A percentile compares a stretch with the other conserved stretches of the same genome.
Conservation (phyloP, 2,797 vertebrate genomes). For the Notamacropus eugenii region DNA sequence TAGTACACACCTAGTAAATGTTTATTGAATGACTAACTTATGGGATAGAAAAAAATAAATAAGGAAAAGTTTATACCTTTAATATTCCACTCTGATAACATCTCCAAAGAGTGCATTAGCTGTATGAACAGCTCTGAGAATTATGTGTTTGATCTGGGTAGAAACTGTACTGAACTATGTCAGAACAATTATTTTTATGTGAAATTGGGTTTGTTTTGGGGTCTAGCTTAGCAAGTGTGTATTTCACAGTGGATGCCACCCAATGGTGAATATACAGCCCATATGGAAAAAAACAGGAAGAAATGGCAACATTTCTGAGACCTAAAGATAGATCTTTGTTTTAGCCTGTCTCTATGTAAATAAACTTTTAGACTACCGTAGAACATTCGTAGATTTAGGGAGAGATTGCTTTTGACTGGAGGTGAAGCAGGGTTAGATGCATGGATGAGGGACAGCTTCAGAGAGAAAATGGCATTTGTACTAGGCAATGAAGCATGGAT, state of each 20-base stretch:
- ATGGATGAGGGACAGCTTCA: background rate
- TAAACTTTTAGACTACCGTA: background rate
- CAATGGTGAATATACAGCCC: no score
- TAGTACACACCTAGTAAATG: background rate
- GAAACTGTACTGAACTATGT: background rate
- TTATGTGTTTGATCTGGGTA: background rate
- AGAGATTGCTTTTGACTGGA: background rate
- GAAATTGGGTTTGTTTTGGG: background rate
- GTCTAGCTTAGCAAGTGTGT: background rate
- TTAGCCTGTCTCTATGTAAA: background rate
- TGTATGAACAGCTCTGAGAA: background rate
- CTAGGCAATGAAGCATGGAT: background rate
- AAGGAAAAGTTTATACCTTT: background rate
- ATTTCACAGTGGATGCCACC: background rate
- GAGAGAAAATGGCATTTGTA: background rate
- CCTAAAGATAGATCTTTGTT: background rate
- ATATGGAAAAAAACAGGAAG: background rate
- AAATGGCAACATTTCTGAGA: background rate
- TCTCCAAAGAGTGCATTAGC: background rate
- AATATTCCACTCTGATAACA: background rate
- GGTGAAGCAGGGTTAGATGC: background rate
- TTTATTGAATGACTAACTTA: background rate
- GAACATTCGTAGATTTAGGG: background rate
- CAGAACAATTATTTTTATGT: background rate
- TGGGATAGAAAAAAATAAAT: background rate